Conservation (phyloP, 2,888 invertebrate genomes). For the Clunio marinus region DNA sequence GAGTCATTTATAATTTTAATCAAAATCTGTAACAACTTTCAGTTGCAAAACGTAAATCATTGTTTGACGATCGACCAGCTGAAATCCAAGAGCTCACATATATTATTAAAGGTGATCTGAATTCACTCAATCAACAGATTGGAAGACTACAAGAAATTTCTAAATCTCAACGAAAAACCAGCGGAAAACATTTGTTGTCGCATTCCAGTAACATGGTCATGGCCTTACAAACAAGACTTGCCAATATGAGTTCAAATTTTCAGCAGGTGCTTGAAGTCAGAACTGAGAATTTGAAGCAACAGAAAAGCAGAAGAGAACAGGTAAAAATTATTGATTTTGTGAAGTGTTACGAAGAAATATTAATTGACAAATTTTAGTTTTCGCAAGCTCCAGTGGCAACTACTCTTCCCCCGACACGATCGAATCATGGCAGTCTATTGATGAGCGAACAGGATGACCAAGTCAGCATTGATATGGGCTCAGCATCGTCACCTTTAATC, state of each 20-base stretch:
- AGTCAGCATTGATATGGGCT: conserved; percentile 78
- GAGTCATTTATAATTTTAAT: conserved; percentile 20
- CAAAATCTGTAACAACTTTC: conserved; percentile 45
- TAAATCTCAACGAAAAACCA: conserved; percentile 61
- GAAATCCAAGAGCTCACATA: conserved; percentile 97
- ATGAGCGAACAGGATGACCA: conserved; percentile 61
- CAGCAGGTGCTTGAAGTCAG: conserved; percentile 96
- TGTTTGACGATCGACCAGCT: conserved; percentile 92
- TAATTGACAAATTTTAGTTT: conserved; percentile 40
- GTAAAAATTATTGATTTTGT: conserved; percentile 51
- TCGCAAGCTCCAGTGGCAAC: conserved; percentile 63
- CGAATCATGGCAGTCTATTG: conserved; percentile 50
- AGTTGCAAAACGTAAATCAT: conserved; percentile 97
- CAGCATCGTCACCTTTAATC: conserved; percentile 51
- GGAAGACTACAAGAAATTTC: conserved; percentile 84
- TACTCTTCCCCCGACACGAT: conserved; percentile 55
- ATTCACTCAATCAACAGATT: conserved; percentile 93
- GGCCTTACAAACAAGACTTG: conserved; percentile 87
- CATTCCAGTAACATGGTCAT: conserved; percentile 92
- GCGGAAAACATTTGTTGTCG: conserved; percentile 75
- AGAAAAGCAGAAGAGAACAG: conserved; percentile 88
- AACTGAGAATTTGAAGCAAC: conserved; percentile 95
- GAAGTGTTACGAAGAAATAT: background rate
- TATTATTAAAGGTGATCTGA: conserved; percentile 94
- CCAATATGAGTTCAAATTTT: conserved; percentile 95